Conservation (phyloP, 2,888 invertebrate species). For the Agonum fuliginosum region DNA sequence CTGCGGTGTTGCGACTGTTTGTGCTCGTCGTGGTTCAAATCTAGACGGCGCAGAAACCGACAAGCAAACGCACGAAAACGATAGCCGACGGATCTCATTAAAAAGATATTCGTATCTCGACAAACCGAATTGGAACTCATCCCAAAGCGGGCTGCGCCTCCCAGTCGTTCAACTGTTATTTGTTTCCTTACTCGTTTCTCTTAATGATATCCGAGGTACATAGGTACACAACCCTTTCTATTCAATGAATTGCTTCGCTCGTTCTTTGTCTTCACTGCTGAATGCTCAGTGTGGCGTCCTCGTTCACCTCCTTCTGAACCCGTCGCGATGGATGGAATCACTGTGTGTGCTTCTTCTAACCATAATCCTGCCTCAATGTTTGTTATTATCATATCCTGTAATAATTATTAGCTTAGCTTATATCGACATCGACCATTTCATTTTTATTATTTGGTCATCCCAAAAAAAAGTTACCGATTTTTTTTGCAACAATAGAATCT, state of each 20-base stretch:
- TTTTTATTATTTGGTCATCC: no score
- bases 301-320: neutral
- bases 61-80: slow-evolving; percentile 32
- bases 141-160: slow-evolving; percentile 13
- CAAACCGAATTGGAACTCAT: slow-evolving; percentile 46
- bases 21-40: neutral
- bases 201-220: slow-evolving; percentile 54
- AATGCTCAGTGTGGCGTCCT: neutral
- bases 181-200: slow-evolving; percentile 53
- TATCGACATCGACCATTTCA: neutral
- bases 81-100: slow-evolving; percentile 54
- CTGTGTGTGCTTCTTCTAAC: slow-evolving; percentile 17
- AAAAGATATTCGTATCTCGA: slow-evolving; percentile 57
- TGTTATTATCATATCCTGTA: neutral
- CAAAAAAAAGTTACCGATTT: no score
- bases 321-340: slow-evolving; percentile 1
- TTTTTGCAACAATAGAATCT: no score
- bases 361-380: slow-evolving; percentile 15
- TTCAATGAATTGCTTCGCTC: slow-evolving; percentile 26
- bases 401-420: neutral
- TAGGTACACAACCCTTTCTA: slow-evolving; percentile 50
- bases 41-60: slow-evolving; percentile 10
- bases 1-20: slow-evolving; percentile 2
- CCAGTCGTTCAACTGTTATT: slow-evolving; percentile 53
- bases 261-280: slow-evolving; percentile 19